Base-by-base conservation (phyloP, 2,797 vertebrate genomes). In the Poecilia wingei region DNA sequence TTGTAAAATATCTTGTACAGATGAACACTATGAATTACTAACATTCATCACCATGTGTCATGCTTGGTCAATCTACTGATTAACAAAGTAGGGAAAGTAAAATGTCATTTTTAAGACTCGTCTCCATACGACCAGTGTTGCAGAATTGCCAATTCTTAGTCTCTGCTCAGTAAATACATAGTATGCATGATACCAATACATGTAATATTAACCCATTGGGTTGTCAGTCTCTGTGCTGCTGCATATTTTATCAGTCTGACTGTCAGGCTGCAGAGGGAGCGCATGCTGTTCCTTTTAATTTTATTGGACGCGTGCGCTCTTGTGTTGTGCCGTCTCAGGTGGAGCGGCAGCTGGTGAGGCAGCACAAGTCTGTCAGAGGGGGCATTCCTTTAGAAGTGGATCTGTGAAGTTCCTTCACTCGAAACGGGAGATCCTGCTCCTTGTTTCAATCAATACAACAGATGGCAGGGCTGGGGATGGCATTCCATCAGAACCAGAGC, bases 211-310 rank as follows among this genome's bases (percentile, higher is more conserved):
- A 84, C 91, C 88, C 22, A 83, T 22, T 87, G 66, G 87, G 90
- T 93, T 82, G 83, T 86, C 85, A 79, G 87, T 83, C 75, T 78
- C 88, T 93, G 92, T 95, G 94, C 89, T 93, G 79, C 84, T 96
- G 92, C 93, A 96, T 96, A 93, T 96, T 96, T 96, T 76, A 96
- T 95, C 80, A 87, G 83, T 72, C 88, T 94, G 90, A 93, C 95
- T 93, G 92, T 93, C 88, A 90, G 93, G 87, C 87, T 93, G 92
- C 92, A 91, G 80, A 61, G 72, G 57, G 84, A 61, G 84, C 82
- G 90, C 87, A 69, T 76, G 85, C 89, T 91, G 79, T 87, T 84
- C 47, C 85, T 89, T 86, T 93, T 85, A 90, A 86, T 84, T 71
- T 78, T 89, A 92, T 93, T 91, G 89, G 91, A 90, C 87, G 78